These are phyloP conservation scores for Dermolepida albohirtum DNA, from an alignment of 2,888 invertebrate genomes.

Conservation along the genomic window DNA sequence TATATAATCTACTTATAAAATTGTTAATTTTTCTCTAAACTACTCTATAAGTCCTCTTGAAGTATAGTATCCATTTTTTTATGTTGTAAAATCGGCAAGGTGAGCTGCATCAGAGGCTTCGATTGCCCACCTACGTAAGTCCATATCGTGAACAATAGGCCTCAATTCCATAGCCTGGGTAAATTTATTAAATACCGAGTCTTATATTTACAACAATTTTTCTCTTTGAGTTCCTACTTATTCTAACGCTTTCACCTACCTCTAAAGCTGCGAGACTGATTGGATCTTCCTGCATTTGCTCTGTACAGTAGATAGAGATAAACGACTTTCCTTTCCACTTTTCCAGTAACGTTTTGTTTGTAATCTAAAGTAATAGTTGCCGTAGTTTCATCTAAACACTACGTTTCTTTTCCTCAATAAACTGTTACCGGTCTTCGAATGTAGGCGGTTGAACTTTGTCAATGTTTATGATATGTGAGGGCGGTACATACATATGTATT, in stretches of 20 bases:
- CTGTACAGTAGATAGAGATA: neutral
- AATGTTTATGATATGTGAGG: neutral
- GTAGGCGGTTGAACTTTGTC: neutral
- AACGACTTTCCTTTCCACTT: conserved; percentile 1
- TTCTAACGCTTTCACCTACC: neutral
- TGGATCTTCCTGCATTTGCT: neutral
- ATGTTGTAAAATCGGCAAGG: too few relatives aligned
- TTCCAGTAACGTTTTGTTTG: neutral
- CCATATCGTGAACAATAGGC: too few relatives aligned
- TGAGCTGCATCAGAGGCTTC: too few relatives aligned
- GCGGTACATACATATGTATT: neutral
- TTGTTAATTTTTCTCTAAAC: too few relatives aligned
- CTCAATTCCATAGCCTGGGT: conserved; percentile 3
- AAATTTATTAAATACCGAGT: conserved; percentile 14
- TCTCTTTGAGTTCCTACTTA: conserved; percentile 2
- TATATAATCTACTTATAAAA: too few relatives aligned
- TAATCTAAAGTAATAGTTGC: too few relatives aligned
- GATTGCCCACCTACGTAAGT: too few relatives aligned
- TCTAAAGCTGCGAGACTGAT: conserved; percentile 11
- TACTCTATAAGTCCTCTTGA: too few relatives aligned
- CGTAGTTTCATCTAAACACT: too few relatives aligned
- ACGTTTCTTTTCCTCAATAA: too few relatives aligned
- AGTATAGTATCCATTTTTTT: too few relatives aligned
- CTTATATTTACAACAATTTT: conserved; percentile 1
- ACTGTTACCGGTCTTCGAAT: neutral